These are phyloP conservation scores for Bactericera cockerelli DNA, from an alignment of 1,140 invertebrate genomes.

Conservation along the genomic window DNA sequence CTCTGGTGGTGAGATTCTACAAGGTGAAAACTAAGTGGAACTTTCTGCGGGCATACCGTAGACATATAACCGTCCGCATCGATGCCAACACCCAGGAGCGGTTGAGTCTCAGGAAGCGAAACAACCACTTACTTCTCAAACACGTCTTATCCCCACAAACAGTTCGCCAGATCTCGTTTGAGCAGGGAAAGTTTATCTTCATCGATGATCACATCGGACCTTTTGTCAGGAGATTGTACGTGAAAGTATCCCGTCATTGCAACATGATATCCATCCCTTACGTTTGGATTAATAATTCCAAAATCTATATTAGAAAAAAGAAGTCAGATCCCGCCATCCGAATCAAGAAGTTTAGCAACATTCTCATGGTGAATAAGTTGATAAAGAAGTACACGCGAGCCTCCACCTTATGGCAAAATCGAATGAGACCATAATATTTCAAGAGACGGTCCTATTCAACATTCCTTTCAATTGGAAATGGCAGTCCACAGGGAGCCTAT, in stretches of 20 bases:
- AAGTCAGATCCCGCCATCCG: background rate
- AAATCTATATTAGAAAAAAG: no score
- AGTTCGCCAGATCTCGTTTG: background rate
- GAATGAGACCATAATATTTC: no score
- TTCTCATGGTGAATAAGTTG: background rate
- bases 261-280: background rate
- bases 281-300: no score
- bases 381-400: background rate
- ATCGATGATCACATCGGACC: background rate
- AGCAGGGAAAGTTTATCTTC: background rate
- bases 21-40: background rate
- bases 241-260: background rate
- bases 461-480: no score
- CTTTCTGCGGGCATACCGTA: background rate
- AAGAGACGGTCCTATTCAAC: no score
- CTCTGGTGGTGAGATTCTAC: background rate
- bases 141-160: background rate
- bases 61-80: background rate
- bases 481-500: no score
- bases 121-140: background rate
- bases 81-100: background rate
- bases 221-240: background rate
- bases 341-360: conserved; percentile 10
- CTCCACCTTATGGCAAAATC: no score
- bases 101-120: background rate